phyloP scores from a whole-genome alignment of 1,140 invertebrate genomes.

The Ruditapes philippinarum region DNA sequence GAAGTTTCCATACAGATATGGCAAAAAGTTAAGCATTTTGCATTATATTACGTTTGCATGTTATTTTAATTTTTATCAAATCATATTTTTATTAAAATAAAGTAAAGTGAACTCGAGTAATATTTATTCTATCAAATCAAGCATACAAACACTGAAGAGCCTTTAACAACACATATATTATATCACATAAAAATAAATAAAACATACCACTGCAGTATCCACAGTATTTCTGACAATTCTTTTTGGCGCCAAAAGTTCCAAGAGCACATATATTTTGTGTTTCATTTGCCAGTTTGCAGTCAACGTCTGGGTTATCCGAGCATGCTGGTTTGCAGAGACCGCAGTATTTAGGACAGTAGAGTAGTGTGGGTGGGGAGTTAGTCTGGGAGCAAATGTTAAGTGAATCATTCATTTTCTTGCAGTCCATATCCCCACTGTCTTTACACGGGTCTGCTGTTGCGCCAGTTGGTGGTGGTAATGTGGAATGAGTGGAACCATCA shows the following conservation, averaged over 20 bases:
- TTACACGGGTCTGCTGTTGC: slow-evolving; percentile 26
- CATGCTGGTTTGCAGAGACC: slow-evolving; percentile 40
- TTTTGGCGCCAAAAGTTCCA: background rate
- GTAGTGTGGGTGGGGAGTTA: slow-evolving; percentile 13
- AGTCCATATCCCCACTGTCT: slow-evolving; percentile 45
- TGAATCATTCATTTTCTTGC: slow-evolving; percentile 10
- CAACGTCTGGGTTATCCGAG: slow-evolving; percentile 30
- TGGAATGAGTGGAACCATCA: slow-evolving; percentile 25
- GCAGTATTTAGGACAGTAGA: slow-evolving; percentile 53
- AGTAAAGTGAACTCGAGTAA: too few relatives aligned
- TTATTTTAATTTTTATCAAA: too few relatives aligned
- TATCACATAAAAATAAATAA: background rate
- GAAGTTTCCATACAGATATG: too few relatives aligned
- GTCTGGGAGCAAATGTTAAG: slow-evolving; percentile 23
- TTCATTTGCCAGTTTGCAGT: slow-evolving; percentile 44
- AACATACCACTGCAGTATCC: slow-evolving; percentile 55
- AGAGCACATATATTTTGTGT: slow-evolving; percentile 53
- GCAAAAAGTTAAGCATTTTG: too few relatives aligned
- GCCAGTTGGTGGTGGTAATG: slow-evolving; percentile 31
- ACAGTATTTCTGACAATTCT: slow-evolving; percentile 51
- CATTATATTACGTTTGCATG: too few relatives aligned
- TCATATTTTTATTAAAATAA: too few relatives aligned
- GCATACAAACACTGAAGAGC: too few relatives aligned
- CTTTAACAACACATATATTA: too few relatives aligned
- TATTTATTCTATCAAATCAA: too few relatives aligned